Evolutionary conservation across 2,113 vertebrate species (phyloP).

Genomic region (Sardina pilchardus): DNA sequence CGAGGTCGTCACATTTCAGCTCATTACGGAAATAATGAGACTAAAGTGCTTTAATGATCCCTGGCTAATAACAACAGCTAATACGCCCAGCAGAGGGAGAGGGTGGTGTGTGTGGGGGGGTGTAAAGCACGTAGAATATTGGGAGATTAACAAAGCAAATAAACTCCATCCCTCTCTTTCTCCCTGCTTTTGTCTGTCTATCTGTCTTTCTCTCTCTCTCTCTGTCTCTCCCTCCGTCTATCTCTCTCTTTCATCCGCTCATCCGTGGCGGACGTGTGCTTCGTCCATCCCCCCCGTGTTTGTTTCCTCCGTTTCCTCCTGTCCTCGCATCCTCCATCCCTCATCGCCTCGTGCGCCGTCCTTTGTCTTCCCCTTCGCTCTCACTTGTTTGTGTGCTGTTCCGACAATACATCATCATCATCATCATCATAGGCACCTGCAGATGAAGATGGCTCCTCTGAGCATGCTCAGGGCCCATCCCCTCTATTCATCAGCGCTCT

Average conservation of each 20-base stretch:
- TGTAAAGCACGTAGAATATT: not conserved
- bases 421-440: not conserved
- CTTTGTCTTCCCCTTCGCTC: not conserved
- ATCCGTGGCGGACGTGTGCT: not conserved
- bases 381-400: not conserved
- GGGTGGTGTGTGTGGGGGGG: not conserved
- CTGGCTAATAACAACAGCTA: slow-evolving; percentile 59
- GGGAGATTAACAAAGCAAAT: slow-evolving; percentile 17
- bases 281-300: not conserved
- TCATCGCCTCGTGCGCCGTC: not conserved
- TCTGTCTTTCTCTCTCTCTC: not conserved
- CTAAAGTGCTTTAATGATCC: slow-evolving; percentile 64
- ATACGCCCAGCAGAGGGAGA: not conserved
- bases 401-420: not conserved
- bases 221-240: not conserved
- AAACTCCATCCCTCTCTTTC: slow-evolving; percentile 31
- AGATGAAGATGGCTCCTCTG: not conserved
- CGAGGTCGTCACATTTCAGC: not conserved
- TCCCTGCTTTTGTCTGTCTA: not conserved
- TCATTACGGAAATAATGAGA: slow-evolving; percentile 57
- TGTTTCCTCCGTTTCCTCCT: not conserved
- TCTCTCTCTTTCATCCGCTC: not conserved
- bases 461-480: not conserved
- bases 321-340: not conserved
- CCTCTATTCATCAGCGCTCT: not conserved